These are phyloP conservation scores for Prosopocoilus inquinatus DNA, from an alignment of 2,888 invertebrate species.

Conservation along the genomic window DNA sequence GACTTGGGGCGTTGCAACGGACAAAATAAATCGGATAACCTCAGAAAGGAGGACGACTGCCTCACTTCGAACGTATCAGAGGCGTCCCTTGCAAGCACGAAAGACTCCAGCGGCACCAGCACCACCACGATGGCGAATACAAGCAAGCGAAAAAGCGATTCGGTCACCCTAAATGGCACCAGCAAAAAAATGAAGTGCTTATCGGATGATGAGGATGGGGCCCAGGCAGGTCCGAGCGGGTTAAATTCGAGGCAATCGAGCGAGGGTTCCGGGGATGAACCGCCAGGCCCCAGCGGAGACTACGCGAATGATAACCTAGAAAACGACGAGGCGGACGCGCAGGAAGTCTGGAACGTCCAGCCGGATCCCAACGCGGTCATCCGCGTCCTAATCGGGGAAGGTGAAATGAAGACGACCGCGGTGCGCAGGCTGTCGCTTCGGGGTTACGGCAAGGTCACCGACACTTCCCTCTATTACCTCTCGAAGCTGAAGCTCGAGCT, in stretches of 20 bases:
- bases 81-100: too few relatives aligned
- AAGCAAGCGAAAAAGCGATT: background rate
- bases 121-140: too few relatives aligned
- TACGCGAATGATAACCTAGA: background rate
- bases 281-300: background rate
- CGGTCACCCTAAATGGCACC: background rate
- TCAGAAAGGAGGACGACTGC: too few relatives aligned
- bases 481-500: constrained; percentile 39
- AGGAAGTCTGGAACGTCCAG: constrained; percentile 24
- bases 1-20: too few relatives aligned
- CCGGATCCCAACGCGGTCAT: constrained; percentile 3
- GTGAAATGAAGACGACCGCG: background rate
- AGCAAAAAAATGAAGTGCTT: background rate
- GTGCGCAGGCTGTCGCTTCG: constrained; percentile 36
- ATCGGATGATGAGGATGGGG: background rate
- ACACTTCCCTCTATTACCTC: constrained; percentile 34
- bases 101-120: too few relatives aligned
- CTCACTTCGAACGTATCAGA: too few relatives aligned
- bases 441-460: constrained; percentile 39
- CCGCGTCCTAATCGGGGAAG: background rate
- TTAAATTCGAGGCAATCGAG: background rate
- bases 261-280: background rate
- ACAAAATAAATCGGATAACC: too few relatives aligned
- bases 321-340: constrained; percentile 10
- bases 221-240: background rate